Evolutionary conservation across 2,113 vertebrate genomes (phyloP).

Genomic region (Blennius ocellaris): DNA sequence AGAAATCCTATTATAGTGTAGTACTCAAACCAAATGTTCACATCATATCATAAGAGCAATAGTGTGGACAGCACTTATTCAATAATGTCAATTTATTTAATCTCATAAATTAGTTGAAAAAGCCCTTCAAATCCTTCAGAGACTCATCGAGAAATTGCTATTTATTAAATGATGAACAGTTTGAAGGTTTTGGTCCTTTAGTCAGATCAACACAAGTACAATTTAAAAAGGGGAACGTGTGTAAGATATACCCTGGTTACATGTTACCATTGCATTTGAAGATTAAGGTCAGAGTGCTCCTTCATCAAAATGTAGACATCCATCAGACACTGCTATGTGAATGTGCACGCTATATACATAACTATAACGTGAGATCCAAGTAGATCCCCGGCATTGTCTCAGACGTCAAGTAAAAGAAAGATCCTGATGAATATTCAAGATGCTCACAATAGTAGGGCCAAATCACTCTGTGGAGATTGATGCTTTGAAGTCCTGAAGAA

Average conservation of each 20-base stretch:
- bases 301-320: constrained; percentile 9
- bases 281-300: not conserved
- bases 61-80: no score
- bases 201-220: no score
- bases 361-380: constrained; percentile 27
- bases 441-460: constrained; percentile 61
- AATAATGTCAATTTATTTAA: no score
- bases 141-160: no score
- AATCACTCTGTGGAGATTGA: constrained; percentile 60
- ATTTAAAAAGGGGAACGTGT: not conserved
- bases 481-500: constrained; percentile 76
- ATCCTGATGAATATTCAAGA: constrained; percentile 80
- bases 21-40: no score
- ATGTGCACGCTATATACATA: not conserved
- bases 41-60: no score
- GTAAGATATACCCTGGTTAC: not conserved
- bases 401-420: constrained; percentile 41
- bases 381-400: constrained; percentile 48
- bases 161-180: no score
- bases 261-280: no score
- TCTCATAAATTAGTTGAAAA: no score
- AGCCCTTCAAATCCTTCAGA: no score
- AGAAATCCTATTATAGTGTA: no score
- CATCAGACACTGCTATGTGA: constrained; percentile 2
- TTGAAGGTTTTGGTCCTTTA: no score